phyloP scores from a whole-genome alignment of 2,797 vertebrate genomes.

The Sebastes minor region DNA sequence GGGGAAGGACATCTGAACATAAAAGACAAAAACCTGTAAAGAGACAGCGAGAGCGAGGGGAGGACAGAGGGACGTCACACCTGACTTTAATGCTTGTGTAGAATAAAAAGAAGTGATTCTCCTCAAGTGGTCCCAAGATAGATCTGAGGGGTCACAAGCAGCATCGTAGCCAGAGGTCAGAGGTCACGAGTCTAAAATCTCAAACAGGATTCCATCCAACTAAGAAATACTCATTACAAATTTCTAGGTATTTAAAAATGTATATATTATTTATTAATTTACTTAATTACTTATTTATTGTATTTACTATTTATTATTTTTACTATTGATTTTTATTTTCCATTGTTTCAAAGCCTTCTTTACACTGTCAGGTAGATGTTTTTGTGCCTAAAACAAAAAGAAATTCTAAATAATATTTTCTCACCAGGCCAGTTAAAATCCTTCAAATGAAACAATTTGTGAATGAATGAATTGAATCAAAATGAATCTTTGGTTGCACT shows the following conservation, averaged over 20 bases:
- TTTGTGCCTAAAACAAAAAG: neutral
- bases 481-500: neutral
- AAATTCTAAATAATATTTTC: neutral
- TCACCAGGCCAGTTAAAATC: neutral
- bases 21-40: conserved; percentile 17
- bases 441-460: neutral
- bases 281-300: too few relatives aligned
- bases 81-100: neutral
- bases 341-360: neutral
- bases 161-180: neutral
- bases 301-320: neutral
- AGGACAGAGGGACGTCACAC: conserved; percentile 2
- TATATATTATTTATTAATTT: neutral
- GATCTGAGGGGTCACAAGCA: neutral
- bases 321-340: neutral
- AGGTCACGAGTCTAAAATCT: neutral
- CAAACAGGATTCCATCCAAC: neutral
- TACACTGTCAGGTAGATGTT: neutral
- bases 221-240: neutral
- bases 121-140: neutral
- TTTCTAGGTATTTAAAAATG: neutral
- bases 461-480: neutral
- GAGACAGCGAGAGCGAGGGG: neutral
- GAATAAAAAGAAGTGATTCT: neutral
- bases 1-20: neutral